Evolutionary conservation across 2,888 invertebrate genomes (phyloP), one percentile per base, ranked within the genome.

Genomic region (Slavum lentiscoides): DNA sequence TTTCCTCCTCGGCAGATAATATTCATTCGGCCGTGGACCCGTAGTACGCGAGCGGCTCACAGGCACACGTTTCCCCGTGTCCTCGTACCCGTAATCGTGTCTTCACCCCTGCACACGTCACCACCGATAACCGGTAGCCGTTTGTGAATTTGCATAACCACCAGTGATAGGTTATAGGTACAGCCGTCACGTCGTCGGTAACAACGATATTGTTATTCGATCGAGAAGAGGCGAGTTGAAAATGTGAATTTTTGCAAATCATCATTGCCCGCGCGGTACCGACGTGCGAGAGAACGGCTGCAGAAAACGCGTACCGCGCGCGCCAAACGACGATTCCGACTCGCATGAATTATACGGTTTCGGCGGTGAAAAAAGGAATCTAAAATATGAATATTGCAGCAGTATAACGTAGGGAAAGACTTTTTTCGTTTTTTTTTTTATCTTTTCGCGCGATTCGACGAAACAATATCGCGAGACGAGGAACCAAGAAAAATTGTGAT

Each of bases 81-180:
- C 8, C 6, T 30, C 19, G 30, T 30, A 30, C 30, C 15, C 39
- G 55, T n/a, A 58, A 37, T 21, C 62, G n/a, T 30, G 30, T 8
- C 17, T 62, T 5, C 62, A 30, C 62, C 62, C 53, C 30, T 30
- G 21, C 11, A 58, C 53, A 19, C 43, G 13, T 21, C 15, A 13
- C 17, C n/a, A n/a, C 5, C 4, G 21, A n/a, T 19, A 17, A n/a
- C 49, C 49, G 15, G 49, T n/a, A 43, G 7, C 23, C 7, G 58
- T 43, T 37, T 21, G 74, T 37, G 21, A 37, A 68, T 76, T 76
- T 76, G 75, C 68, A 76, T 76, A 76, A 53, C 59, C 30, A 30
- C 30, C 30, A 30, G 30, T 4, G 30, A 4, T 30, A 30, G 30
- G 30, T 30, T n/a, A 8, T 19, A n/a, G 21, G 59, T n/a, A 59